Conservation (phyloP, 2,888 invertebrate species). For the Aphodius sticticus region DNA sequence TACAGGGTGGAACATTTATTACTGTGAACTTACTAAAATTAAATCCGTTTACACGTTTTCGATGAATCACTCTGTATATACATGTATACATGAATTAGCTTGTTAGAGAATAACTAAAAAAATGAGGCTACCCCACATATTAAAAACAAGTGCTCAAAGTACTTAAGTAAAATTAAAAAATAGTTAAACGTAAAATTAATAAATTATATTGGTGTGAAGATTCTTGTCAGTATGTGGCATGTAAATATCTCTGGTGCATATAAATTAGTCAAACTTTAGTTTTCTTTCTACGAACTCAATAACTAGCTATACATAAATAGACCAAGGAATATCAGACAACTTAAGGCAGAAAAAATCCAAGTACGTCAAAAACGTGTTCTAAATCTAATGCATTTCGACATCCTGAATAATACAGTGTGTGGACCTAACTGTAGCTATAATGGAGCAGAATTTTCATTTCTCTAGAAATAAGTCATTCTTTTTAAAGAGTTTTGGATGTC, state of each 20-base stretch:
- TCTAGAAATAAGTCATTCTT: too few species aligned
- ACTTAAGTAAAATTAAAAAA: not conserved
- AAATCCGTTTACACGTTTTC: not conserved
- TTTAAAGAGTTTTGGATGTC: too few species aligned
- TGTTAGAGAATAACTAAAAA: not conserved
- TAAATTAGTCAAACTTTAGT: not conserved
- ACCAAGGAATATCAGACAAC: too few species aligned
- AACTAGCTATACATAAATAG: too few species aligned
- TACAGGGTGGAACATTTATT: slow-evolving; percentile 4
- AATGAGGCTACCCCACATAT: not conserved
- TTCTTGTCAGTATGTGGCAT: not conserved
- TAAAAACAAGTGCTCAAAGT: not conserved
- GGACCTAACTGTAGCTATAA: too few species aligned
- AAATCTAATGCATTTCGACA: too few species aligned
- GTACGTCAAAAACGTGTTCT: too few species aligned
- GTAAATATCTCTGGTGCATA: not conserved
- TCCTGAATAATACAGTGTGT: too few species aligned
- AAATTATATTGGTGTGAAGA: not conserved
- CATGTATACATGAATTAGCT: not conserved
- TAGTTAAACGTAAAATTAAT: not conserved
- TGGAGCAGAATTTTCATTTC: too few species aligned
- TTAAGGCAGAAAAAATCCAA: too few species aligned
- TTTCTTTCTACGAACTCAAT: too few species aligned
- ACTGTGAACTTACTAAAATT: not conserved
- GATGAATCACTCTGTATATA: not conserved